Percentiles rank a stretch among this genome's conserved stretches.
Evolutionary conservation across 2,888 invertebrate genomes (phyloP).

Genomic region (Gibbula magus): DNA sequence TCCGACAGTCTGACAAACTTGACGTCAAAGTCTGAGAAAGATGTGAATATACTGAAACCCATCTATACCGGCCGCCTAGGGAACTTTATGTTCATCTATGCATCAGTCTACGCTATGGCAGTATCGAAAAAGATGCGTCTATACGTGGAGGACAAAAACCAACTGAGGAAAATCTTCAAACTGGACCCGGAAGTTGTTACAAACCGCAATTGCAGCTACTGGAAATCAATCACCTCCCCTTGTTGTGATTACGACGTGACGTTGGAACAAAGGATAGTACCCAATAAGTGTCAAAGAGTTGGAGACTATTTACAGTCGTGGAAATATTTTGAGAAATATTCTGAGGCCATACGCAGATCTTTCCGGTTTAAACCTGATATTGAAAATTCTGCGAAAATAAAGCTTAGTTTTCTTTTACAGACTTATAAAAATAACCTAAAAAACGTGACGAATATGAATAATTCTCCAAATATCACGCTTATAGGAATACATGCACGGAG

Average conservation of each 20-base stretch:
- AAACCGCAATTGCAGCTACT: background rate
- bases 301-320: background rate
- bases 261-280: background rate
- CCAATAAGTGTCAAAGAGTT: background rate
- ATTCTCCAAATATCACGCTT: background rate
- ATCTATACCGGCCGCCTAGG: background rate
- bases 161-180: background rate
- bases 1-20: too few relatives aligned
- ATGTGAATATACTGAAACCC: background rate
- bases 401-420: background rate
- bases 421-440: background rate
- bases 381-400: background rate
- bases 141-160: background rate
- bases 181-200: background rate
- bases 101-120: background rate
- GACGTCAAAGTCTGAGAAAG: too few relatives aligned
- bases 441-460: background rate
- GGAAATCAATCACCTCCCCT: background rate
- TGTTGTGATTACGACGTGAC: background rate
- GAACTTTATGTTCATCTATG: background rate
- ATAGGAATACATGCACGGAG: background rate
- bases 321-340: conserved; percentile 1
- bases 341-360: background rate
- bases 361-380: conserved; percentile 10
- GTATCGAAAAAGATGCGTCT: background rate